phyloP scores from a whole-genome alignment of 2,113 vertebrate species.

The Paradisaea rubra region DNA sequence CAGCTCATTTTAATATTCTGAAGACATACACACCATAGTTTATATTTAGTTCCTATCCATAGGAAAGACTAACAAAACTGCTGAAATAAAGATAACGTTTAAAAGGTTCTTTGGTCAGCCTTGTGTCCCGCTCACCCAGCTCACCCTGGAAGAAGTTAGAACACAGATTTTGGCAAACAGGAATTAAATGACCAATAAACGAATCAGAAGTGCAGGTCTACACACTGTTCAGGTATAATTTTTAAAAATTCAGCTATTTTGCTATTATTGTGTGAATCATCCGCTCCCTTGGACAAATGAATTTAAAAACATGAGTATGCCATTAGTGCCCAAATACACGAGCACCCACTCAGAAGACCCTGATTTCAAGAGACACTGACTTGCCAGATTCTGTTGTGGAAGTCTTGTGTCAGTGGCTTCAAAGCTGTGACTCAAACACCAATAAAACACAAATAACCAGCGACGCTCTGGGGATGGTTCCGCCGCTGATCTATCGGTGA shows the following conservation, averaged over 20 bases:
- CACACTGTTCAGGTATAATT: background rate
- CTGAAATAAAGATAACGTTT: background rate
- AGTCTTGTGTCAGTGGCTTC: background rate
- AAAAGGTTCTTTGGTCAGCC: background rate
- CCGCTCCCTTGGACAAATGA: background rate
- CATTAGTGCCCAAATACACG: background rate
- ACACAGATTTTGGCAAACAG: background rate
- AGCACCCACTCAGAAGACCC: background rate
- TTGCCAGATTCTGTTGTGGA: background rate
- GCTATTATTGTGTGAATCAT: background rate
- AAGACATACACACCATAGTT: background rate
- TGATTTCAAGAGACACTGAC: background rate
- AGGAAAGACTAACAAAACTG: background rate
- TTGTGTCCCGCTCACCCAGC: accelerated
- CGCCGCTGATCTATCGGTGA: background rate
- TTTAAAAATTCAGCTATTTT: background rate
- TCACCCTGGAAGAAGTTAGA: background rate
- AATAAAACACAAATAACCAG: background rate
- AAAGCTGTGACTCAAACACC: background rate
- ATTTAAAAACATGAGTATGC: background rate
- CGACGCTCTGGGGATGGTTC: background rate
- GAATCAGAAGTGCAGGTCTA: background rate
- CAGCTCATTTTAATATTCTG: background rate
- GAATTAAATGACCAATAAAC: background rate
- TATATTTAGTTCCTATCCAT: background rate